Base-by-base conservation (phyloP, 2,888 invertebrate species). In the Drosophila bunnanda region DNA sequence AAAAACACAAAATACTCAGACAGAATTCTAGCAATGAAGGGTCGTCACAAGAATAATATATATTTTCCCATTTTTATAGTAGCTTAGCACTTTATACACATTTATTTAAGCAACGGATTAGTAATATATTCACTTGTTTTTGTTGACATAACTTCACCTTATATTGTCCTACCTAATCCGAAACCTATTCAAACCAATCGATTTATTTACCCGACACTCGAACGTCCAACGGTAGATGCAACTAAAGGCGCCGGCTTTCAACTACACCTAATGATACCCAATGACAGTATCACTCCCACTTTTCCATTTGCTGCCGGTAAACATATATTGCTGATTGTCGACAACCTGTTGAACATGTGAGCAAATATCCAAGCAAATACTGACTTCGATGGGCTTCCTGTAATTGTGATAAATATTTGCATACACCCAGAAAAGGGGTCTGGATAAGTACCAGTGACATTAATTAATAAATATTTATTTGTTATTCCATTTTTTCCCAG, bases 361-460 rank as follows among this genome's bases (percentile, higher is more conserved):
- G 38, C 41, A 72, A 71, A 57, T 53, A 71, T 65, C 50, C 43
- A 50, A 39, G 38, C 41, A 65, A 74, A 75, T 39, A 48, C 22
- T 28, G 17, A 48, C 48, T 36, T 36, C 30, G 46, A 50, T 54
- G 46, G 36, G 53, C 43, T 76, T 72, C 57, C 76, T 72, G 39
- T 48, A 55, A 56, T 53, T 66, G 52, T 70, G 56, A 72, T 67
- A 65, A 76, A 75, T 78, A 89, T 87, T 89, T 87, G 74, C 88
- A 74, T 89, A 67, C 15, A 50, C 15, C 50, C 13, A 20, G 12
- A 17, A 48, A 32, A 13, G 30, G 7, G 13, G 17, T 6, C 13
- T 48, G 10, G 1, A 30, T 12, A 43, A 43, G 20, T 8, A 3
- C 7, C 15, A 44, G 25, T 46, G 28, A n/a, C 2, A 28, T n/a